Evolutionary conservation across 1,140 invertebrate species (phyloP), one percentile per base, ranked within the genome.

Genomic region (Caenorhabditis briggsae): DNA sequence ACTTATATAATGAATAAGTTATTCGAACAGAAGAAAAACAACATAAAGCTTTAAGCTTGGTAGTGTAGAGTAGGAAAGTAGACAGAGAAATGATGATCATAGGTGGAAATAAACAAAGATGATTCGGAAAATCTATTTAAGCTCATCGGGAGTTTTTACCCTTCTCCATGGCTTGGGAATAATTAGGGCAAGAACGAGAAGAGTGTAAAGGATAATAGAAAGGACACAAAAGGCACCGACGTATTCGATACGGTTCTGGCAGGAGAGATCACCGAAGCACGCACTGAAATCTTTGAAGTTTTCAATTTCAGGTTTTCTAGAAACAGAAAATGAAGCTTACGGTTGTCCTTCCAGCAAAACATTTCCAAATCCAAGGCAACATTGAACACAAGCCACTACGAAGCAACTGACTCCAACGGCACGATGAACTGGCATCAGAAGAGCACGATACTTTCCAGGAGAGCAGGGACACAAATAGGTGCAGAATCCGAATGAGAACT

Each of bases 191-290:
- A 88, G 33, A 5, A 88, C 84, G n/a, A 56, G 48, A 46, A 88
- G 33, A 46, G 55, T 59, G 78, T 87, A 88, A 61, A 88, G 82
- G 55, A 88, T 78, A 20, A 82, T 78, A 50, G 82, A 58, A 11
- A 88, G 41, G 55, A 88, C 88, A 43, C 16, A 59, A 64, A 87
- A 88, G 48, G 84, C 88, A 18, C 88, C 74, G 50, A 88, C 48
- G 14, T 88, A 65, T 23, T 83, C 84, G 20, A 82, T 58, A 33
- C 70, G 74, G 6, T 87, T 59, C 12, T 20, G 25, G 43, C 87
- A 88, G 50, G 55, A 82, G 11, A 88, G 82, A 43, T 20, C 25
- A 20, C 18, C 20, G 46, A 82, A 82, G 70, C 87, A 88, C 16
- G 43, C 53, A 6, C 84, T 82, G 84, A 41, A 82, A 33, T 33